phyloP scores from a whole-genome alignment of 2,113 vertebrate species.

The Anthoscopus minutus region DNA sequence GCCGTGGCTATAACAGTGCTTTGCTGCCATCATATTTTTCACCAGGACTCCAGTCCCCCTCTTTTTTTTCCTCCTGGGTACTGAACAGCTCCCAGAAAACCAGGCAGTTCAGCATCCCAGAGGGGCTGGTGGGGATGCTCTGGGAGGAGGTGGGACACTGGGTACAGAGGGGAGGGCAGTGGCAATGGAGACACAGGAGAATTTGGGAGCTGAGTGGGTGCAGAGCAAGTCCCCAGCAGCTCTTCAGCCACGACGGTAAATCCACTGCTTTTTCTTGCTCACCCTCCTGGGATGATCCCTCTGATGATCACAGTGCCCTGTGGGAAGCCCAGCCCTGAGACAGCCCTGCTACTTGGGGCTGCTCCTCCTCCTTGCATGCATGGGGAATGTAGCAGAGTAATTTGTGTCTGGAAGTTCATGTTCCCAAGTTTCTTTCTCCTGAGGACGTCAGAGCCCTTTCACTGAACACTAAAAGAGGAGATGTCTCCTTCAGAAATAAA shows the following conservation, averaged over 20 bases:
- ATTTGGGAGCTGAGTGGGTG: background rate
- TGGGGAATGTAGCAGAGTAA: background rate
- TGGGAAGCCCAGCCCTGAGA: background rate
- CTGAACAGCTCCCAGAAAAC: background rate
- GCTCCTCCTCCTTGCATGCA: background rate
- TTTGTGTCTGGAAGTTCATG: fast-evolving
- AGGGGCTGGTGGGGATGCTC: background rate
- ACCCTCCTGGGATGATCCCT: background rate
- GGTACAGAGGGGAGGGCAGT: background rate
- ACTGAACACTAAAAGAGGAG: background rate
- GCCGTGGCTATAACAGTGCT: background rate
- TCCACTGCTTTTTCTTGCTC: background rate
- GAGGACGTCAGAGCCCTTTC: background rate
- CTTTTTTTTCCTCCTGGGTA: background rate
- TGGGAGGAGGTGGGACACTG: background rate
- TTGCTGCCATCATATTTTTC: background rate
- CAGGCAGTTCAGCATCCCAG: background rate
- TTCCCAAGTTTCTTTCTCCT: background rate
- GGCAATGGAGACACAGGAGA: background rate
- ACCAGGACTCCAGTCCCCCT: background rate
- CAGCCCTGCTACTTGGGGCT: background rate
- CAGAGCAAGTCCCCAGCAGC: background rate
- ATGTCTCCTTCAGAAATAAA: background rate
- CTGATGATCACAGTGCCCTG: fast-evolving
- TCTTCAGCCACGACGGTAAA: background rate